These are phyloP conservation scores for Chalcis sispes DNA, from an alignment of 2,888 invertebrate genomes.

Conservation along the genomic window DNA sequence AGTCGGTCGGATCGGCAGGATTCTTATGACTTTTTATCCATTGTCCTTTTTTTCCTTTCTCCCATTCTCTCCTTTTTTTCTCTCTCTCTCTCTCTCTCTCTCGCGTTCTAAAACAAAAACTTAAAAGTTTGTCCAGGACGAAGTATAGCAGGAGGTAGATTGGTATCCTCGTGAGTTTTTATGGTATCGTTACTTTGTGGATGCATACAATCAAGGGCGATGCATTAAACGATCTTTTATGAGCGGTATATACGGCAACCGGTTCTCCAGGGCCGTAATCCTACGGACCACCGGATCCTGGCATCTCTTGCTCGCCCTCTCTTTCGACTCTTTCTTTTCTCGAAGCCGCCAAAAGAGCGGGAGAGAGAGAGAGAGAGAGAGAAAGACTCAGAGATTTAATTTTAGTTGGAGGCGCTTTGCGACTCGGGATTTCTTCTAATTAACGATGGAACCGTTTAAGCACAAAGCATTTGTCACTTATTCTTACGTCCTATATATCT, in stretches of 20 bases:
- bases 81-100: slow-evolving; percentile 3
- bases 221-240: slow-evolving; percentile 63
- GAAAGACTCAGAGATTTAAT: slow-evolving; percentile 19
- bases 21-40: slow-evolving; percentile 23
- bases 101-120: slow-evolving; percentile 24
- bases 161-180: slow-evolving; percentile 53
- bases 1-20: background rate
- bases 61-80: slow-evolving; percentile 28
- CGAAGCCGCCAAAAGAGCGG: slow-evolving; percentile 3
- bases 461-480: slow-evolving; percentile 14
- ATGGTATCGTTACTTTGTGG: slow-evolving; percentile 57
- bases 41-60: slow-evolving; percentile 24
- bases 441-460: background rate
- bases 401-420: background rate
- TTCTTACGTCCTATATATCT: background rate
- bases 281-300: slow-evolving; percentile 59
- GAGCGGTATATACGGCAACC: slow-evolving; percentile 57
- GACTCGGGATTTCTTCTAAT: slow-evolving; percentile 9
- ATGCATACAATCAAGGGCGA: slow-evolving; percentile 60
- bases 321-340: slow-evolving; percentile 10
- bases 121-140: slow-evolving; percentile 29
- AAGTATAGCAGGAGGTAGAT: slow-evolving; percentile 44
- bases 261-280: slow-evolving; percentile 59
- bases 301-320: slow-evolving; percentile 55
- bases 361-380: slow-evolving; percentile 6